Conservation (phyloP, 2,113 vertebrate species). For the Brienomyrus brachyistius region DNA sequence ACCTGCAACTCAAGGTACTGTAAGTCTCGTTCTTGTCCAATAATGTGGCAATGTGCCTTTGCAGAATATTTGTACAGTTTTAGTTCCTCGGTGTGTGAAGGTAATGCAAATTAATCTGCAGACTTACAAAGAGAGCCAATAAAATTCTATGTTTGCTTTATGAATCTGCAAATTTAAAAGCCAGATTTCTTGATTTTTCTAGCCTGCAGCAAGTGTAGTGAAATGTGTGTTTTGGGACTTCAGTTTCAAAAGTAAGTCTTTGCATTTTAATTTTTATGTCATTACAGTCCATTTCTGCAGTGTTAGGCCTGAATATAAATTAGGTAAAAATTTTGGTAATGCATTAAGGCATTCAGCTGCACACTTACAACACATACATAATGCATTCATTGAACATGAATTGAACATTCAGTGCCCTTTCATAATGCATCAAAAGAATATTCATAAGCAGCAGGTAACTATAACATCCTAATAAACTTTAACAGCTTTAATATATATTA, state of each 20-base stretch:
- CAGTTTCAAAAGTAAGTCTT: constrained; percentile 71
- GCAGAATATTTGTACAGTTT: neutral
- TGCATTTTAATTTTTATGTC: neutral
- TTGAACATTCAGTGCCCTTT: neutral
- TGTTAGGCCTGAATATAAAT: neutral
- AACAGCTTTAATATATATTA: neutral
- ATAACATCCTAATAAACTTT: neutral
- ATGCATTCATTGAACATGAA: neutral
- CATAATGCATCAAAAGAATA: neutral
- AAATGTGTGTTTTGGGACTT: constrained; percentile 90
- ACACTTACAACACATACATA: neutral
- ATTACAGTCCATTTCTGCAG: neutral
- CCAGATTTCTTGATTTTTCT: constrained; percentile 33
- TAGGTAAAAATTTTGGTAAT: neutral
- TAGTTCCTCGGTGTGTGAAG: neutral
- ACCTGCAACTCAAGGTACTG: constrained; percentile 71
- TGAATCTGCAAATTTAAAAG: neutral
- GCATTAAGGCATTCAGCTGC: neutral
- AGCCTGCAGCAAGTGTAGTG: constrained; percentile 59
- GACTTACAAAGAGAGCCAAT: neutral
- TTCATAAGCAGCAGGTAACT: neutral
- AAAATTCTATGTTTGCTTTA: neutral
- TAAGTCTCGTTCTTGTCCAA: constrained; percentile 35
- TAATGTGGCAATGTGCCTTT: neutral
- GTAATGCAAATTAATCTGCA: neutral